Base-by-base conservation (phyloP, 2,113 vertebrate genomes). In the Ceyx margarethae region DNA sequence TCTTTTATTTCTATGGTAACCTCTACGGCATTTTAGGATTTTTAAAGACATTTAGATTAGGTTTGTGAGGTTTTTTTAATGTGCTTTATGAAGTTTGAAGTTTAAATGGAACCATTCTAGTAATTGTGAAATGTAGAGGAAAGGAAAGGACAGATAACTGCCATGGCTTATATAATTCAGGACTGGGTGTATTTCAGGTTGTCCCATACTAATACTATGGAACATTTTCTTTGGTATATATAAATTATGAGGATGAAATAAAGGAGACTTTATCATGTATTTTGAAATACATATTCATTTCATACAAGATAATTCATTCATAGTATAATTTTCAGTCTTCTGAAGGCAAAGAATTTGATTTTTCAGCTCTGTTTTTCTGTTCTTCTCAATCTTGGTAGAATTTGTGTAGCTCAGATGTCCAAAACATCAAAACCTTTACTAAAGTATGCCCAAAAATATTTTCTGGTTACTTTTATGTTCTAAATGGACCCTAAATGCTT, bases 201-300 rank as follows among this genome's bases (percentile, higher is more conserved):
- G 64, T 78, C 40, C 87, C n/a, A 9, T 11, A 88, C 51, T 51
- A 71, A 74, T 23, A 77, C 3, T 21, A 46, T 45, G 40, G 45
- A 91, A 74, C 43, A 58, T 54, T 91, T 76, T 91, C 35, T 80
- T 82, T 50, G 9, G 14, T 85, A 67, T 73, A 91, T 76, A 77
- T 77, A 87, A 91, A 85, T 77, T 0, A 87, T 66, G 35, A 88
- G 26, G 33, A 88, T 31, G 20, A 77, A 35, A 86, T 68, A 89
- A 89, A 92, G 40, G 43, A 87, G 43, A 69, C 8, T 8, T 92
- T 25, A 66, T n/a, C 0, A 2, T 16, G 13, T 60, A 51, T 92
- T 91, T 92, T 91, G 68, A 80, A 95, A 88, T 51, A 66, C 51
- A 77, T 77, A 90, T 66, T 85, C 3, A 58, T 81, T 94, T 85